phyloP scores from a whole-genome alignment of 2,888 invertebrate genomes.

The Ichneumoninae sp. region DNA sequence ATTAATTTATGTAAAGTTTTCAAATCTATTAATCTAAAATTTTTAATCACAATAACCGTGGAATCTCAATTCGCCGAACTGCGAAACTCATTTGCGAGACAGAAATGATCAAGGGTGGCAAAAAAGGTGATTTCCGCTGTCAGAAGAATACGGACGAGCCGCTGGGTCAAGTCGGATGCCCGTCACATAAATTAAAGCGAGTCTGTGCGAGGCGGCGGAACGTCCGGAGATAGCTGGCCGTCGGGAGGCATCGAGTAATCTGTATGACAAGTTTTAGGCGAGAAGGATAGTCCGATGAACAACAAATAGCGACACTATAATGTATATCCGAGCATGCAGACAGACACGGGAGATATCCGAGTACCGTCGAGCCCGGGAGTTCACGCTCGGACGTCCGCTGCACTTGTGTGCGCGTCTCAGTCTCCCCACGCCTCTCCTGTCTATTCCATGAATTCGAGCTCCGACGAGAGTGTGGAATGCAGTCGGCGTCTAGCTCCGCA shows the following conservation, averaged over 20 bases:
- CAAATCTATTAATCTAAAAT: no score
- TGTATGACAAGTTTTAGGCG: slow-evolving; percentile 12
- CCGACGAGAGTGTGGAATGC: slow-evolving; percentile 53
- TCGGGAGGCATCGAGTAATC: slow-evolving; percentile 19
- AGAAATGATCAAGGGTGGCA: background rate
- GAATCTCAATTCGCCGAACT: slow-evolving; percentile 1
- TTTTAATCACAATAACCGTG: background rate
- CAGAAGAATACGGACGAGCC: slow-evolving; percentile 15
- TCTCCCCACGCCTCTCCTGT: background rate
- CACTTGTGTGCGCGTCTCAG: slow-evolving; percentile 19
- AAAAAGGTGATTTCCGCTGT: background rate
- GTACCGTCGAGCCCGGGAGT: background rate
- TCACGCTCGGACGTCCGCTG: slow-evolving; percentile 46
- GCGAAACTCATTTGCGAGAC: background rate
- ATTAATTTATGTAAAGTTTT: no score
- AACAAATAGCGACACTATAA: slow-evolving; percentile 6
- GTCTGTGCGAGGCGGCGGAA: slow-evolving; percentile 41
- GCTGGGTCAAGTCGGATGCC: slow-evolving; percentile 23
- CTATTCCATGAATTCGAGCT: slow-evolving; percentile 54
- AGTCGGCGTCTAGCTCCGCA: slow-evolving; percentile 32
- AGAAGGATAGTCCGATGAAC: background rate
- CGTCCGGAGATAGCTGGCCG: slow-evolving; percentile 7
- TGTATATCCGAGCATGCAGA: background rate
- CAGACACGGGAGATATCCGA: background rate
- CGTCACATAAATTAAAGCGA: slow-evolving; percentile 51